phyloP scores from a whole-genome alignment of 1,140 invertebrate genomes.

The Tetramorium parvispinum region DNA sequence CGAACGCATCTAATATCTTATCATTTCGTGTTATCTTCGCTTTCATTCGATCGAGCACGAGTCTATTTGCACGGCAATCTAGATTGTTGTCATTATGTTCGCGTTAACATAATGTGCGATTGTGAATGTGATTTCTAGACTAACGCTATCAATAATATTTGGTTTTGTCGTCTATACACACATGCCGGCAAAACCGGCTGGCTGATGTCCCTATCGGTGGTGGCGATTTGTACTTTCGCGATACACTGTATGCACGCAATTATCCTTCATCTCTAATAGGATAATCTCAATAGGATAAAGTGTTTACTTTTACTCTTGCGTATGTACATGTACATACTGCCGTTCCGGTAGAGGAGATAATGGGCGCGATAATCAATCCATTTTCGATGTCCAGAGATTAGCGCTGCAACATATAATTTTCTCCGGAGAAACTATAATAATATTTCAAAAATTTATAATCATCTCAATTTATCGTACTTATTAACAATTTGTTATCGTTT shows the following conservation, averaged over 20 bases:
- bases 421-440: not conserved
- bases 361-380: not conserved
- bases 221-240: constrained; percentile 23
- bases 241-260: not conserved
- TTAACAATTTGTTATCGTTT: constrained; percentile 12
- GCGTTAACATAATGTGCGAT: constrained; percentile 1
- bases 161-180: not conserved
- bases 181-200: not conserved
- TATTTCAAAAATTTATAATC: not conserved
- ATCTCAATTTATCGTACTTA: not conserved
- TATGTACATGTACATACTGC: not conserved
- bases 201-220: not conserved
- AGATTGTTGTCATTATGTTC: not conserved
- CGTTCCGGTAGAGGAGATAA: not conserved
- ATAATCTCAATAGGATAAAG: constrained; percentile 26
- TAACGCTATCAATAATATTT: not conserved
- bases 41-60: constrained; percentile 19
- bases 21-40: constrained; percentile 7
- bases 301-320: constrained; percentile 27
- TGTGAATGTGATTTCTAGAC: constrained; percentile 22
- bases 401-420: not conserved
- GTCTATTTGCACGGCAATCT: not conserved
- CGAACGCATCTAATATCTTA: constrained; percentile 3
- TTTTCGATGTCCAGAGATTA: constrained; percentile 1
- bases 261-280: constrained; percentile 27